phyloP scores from a whole-genome alignment of 35 echinoderm and acorn worm genomes.

The Apostichopus japonicus region DNA sequence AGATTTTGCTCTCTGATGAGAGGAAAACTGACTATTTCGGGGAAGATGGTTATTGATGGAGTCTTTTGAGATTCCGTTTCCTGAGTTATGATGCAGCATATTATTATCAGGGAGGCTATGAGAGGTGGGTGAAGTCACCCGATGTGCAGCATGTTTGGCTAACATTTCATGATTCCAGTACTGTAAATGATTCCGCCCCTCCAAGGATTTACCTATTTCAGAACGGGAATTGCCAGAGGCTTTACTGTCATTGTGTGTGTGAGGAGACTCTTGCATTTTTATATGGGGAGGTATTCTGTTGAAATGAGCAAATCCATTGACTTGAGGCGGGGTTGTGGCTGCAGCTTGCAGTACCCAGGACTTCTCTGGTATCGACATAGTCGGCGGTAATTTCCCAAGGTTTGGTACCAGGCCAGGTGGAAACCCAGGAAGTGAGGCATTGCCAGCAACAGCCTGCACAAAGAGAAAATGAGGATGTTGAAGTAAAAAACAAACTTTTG shows the following conservation, averaged over 20 bases:
- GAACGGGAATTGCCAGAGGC: conserved; percentile 18
- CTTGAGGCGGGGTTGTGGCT: not conserved
- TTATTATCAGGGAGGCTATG: conserved; percentile 37
- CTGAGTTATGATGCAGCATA: conserved; percentile 46
- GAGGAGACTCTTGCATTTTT: conserved; percentile 26
- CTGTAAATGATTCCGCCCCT: conserved; percentile 29
- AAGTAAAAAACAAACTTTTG: not conserved
- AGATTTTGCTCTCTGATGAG: not conserved
- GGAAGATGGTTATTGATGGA: conserved; percentile 12
- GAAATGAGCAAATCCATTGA: conserved; percentile 26
- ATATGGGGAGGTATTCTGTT: not conserved
- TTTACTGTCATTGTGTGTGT: conserved; percentile 53
- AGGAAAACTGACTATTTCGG: conserved; percentile 28
- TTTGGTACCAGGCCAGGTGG: conserved; percentile 44
- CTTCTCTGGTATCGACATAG: conserved; percentile 12
- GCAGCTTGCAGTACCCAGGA: conserved; percentile 15
- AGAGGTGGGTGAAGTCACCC: conserved; percentile 1
- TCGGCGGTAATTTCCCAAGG: not conserved
- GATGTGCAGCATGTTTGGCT: conserved; percentile 22
- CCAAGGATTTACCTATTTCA: conserved; percentile 36
- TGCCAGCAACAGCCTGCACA: conserved; percentile 30
- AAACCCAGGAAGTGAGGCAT: conserved; percentile 22
- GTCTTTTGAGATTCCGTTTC: conserved; percentile 20
- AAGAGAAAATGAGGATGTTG: not conserved
- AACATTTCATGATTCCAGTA: conserved; percentile 53